Evolutionary conservation across 2,797 vertebrate genomes (phyloP), one percentile per base, ranked within the genome.

Genomic region (Vultur gryphus): DNA sequence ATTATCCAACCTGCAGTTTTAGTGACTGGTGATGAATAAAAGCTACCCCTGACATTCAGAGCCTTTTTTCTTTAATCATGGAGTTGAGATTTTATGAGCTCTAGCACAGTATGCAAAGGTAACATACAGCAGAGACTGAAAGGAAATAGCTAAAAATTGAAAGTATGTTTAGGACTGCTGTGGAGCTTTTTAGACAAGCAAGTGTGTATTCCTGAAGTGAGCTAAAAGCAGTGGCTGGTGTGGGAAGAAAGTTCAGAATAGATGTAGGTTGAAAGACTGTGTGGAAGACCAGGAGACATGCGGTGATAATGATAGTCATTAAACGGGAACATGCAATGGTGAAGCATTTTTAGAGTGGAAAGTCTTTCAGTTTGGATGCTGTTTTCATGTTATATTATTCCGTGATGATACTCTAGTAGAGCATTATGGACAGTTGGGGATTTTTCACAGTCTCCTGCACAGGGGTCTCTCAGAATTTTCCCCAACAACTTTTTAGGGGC

Each of bases 171-270:
- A 94, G 86, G 75, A 52, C 64, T 82, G 78, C 84, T 79, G 48
- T 43, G 81, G 78, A 92, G 79, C 52, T 92, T 87, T 91, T 89
- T 51, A 95, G 62, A 80, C 7, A 28, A 89, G 70, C 48, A 78
- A 89, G 48, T 41, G 65, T 90, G 66, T 90, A 90, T 75, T 89
- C 77, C 82, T 89, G 54, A 87, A 94, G 87, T 66, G 92, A 96
- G 90, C 90, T 95, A 93, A 96, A 97, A 97, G 79, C 80, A 85
- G 88, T 18, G 43, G 52, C 51, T 89, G 62, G 49, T 89, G 70
- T 93, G 91, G 97, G 95, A 96, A 94, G 94, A 62, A 87, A 81
- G 90, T 92, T 94, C 76, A 64, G 85, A 89, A 94, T 76, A 92
- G 35, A 46, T 48, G 84, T 73, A 85, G 84, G 87, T 57, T 87